Evolutionary conservation across 2,888 invertebrate genomes (phyloP).

Genomic region (Hymenopus coronatus): DNA sequence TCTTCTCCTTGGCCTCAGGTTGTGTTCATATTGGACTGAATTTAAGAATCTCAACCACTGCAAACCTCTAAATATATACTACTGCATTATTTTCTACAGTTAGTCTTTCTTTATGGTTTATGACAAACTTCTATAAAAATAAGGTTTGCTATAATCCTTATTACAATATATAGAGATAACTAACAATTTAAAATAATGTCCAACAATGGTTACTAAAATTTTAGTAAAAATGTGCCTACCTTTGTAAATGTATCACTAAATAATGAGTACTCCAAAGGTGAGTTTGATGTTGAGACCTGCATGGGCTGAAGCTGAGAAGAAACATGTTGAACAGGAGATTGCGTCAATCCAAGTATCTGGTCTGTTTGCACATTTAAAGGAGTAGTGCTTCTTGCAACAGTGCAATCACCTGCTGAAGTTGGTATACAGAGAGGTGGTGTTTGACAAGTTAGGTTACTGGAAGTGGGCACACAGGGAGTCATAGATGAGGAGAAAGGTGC

Average conservation of each 20-base stretch:
- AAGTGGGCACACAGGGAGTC: neutral
- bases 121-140: too few species aligned
- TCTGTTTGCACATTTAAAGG: constrained; percentile 22
- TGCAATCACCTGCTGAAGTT: constrained; percentile 32
- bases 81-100: too few species aligned
- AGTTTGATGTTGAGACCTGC: constrained; percentile 33
- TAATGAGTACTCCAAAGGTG: constrained; percentile 78
- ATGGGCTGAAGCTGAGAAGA: neutral
- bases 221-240: constrained; percentile 40
- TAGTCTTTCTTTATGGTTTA: too few species aligned
- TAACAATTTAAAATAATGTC: too few species aligned
- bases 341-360: constrained; percentile 22
- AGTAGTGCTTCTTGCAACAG: constrained; percentile 42
- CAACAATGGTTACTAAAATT: too few species aligned
- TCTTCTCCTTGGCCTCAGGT: too few species aligned
- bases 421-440: constrained; percentile 34
- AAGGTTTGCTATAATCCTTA: too few species aligned
- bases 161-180: too few species aligned
- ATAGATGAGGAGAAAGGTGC: constrained; percentile 31
- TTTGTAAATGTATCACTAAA: constrained; percentile 76
- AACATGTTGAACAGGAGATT: neutral
- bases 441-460: constrained; percentile 27
- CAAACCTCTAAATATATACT: too few species aligned
- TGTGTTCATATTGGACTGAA: too few species aligned
- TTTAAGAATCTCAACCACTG: too few species aligned